A percentile compares a stretch with the other conserved stretches of the same genome.
These are phyloP conservation scores for Diarsia rubi DNA, from an alignment of 2,888 invertebrate species.

Conservation along the genomic window DNA sequence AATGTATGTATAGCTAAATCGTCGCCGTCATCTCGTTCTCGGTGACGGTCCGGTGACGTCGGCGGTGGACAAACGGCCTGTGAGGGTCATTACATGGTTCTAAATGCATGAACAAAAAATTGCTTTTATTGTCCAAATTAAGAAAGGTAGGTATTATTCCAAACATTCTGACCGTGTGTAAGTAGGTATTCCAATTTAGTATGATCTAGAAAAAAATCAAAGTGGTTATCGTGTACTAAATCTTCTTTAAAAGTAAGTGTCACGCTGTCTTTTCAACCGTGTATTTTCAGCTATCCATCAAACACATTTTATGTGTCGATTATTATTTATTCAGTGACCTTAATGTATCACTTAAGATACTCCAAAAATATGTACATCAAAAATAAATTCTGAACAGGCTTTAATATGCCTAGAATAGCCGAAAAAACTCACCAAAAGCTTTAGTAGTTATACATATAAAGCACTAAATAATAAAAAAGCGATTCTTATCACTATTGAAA, in stretches of 20 bases:
- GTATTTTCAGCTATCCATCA: neutral
- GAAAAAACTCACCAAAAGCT: conserved; percentile 19
- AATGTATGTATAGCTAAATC: too few species aligned
- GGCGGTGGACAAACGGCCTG: too few species aligned
- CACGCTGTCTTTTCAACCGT: neutral
- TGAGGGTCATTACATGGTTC: neutral
- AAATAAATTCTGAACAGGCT: neutral
- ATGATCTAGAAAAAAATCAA: neutral
- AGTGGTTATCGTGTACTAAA: neutral
- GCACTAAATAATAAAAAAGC: conserved; percentile 23
- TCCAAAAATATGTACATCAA: neutral
- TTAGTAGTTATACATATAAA: conserved; percentile 43
- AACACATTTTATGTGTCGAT: neutral
- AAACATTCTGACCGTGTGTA: neutral
- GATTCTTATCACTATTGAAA: conserved; percentile 47
- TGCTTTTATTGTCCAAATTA: neutral
- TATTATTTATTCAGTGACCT: conserved; percentile 27
- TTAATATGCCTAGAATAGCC: conserved; percentile 11
- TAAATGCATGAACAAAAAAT: neutral
- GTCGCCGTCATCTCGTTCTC: too few species aligned
- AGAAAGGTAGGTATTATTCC: neutral
- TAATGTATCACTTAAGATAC: conserved; percentile 17
- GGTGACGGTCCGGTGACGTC: too few species aligned
- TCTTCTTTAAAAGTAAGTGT: neutral
- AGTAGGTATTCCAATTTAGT: neutral